phyloP scores from a whole-genome alignment of 2,797 vertebrate species.

The Fratercula arctica region DNA sequence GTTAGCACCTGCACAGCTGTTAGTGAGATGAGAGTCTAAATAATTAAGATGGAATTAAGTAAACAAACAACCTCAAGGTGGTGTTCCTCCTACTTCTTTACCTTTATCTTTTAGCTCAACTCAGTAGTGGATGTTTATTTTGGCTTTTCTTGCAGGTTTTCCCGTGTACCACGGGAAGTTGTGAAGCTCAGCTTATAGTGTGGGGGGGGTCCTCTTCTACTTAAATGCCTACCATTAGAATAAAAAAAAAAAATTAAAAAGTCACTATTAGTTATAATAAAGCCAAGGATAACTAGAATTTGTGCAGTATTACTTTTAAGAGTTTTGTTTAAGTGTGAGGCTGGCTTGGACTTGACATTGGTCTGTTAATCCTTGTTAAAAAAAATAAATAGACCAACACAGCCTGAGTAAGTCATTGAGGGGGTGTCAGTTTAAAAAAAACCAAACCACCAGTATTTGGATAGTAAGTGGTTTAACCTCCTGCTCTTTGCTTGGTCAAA shows the following conservation, averaged over 20 bases:
- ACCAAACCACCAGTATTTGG: neutral
- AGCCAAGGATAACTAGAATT: neutral
- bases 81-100: conserved; percentile 9
- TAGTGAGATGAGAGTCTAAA: conserved; percentile 49
- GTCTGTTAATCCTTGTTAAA: neutral
- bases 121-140: neutral
- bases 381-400: neutral
- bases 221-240: neutral
- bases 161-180: neutral
- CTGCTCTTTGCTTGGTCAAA: neutral
- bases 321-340: neutral
- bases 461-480: neutral
- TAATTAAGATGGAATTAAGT: conserved; percentile 53
- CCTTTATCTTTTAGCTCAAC: neutral
- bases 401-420: neutral
- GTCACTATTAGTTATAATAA: neutral
- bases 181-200: neutral
- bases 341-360: neutral
- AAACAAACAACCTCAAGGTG: conserved; percentile 36
- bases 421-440: neutral
- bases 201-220: neutral
- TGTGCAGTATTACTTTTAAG: neutral
- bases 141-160: neutral
- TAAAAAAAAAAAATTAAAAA: neutral
- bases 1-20: conserved; percentile 49